phyloP scores from a whole-genome alignment of 2,113 vertebrate genomes.

The Hystrix cristata region DNA sequence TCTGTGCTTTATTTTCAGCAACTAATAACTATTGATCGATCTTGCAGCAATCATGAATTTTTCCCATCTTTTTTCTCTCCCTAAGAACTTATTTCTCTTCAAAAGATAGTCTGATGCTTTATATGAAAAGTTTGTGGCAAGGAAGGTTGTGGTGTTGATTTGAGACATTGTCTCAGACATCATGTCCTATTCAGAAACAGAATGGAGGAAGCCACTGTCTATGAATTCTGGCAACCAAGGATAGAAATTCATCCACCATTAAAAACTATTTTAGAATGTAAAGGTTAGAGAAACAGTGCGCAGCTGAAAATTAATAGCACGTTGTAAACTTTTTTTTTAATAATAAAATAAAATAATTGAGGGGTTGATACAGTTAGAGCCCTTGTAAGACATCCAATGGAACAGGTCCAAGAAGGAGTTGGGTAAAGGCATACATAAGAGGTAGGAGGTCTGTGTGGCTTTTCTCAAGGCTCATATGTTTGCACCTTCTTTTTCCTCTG shows the following conservation, averaged over 20 bases:
- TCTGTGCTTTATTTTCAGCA: neutral
- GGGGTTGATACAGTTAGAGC: neutral
- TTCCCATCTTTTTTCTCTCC: neutral
- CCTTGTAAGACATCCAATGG: neutral
- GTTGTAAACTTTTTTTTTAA: neutral
- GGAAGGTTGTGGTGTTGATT: neutral
- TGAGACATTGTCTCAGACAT: neutral
- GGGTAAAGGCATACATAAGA: neutral
- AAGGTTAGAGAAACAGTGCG: neutral
- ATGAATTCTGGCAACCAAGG: neutral
- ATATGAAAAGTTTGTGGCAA: neutral
- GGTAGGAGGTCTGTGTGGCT: neutral
- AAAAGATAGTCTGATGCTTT: neutral
- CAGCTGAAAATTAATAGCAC: neutral
- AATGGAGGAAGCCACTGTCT: neutral
- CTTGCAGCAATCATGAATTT: neutral
- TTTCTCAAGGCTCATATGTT: neutral
- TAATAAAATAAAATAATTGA: slow-evolving; percentile 28
- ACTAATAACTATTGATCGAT: neutral
- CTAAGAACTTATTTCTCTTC: neutral
- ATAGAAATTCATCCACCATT: neutral
- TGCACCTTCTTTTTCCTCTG: neutral
- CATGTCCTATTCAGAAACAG: neutral
- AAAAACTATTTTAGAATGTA: neutral
- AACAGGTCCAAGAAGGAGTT: neutral